Evolutionary conservation across 2,888 invertebrate species (phyloP).

Genomic region (Argyresthia albistria): DNA sequence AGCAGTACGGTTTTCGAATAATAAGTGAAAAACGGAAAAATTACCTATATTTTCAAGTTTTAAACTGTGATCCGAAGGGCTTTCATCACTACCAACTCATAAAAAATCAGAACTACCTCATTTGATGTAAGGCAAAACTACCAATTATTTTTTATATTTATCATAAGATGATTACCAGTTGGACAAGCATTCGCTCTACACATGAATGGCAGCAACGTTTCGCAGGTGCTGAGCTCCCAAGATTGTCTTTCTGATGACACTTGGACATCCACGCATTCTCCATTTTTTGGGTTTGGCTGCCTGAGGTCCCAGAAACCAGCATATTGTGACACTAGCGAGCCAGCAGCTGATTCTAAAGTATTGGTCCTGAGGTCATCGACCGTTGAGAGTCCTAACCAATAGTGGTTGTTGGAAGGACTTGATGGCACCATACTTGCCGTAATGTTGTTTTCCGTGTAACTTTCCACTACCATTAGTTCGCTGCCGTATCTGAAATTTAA

Average conservation of each 20-base stretch:
- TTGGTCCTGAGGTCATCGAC: constrained; percentile 94
- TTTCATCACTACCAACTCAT: too few relatives aligned
- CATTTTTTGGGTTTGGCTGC: constrained; percentile 89
- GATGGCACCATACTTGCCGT: constrained; percentile 84
- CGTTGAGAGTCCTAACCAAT: constrained; percentile 93
- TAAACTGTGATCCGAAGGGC: too few relatives aligned
- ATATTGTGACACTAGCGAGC: constrained; percentile 91
- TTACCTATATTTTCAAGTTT: too few relatives aligned
- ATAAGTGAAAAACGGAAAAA: too few relatives aligned
- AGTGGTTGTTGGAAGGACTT: constrained; percentile 80
- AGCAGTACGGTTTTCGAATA: too few relatives aligned
- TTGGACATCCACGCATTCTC: constrained; percentile 91
- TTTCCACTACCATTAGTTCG: constrained; percentile 92
- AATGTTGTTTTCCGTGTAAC: constrained; percentile 92
- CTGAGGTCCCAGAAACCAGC: constrained; percentile 94
- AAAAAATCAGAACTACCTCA: too few relatives aligned
- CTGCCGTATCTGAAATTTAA: constrained; percentile 86
- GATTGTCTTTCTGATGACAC: constrained; percentile 83
- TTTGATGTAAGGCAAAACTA: too few relatives aligned
- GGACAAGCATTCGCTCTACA: constrained; percentile 94
- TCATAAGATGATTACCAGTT: constrained; percentile 67
- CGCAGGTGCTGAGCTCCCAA: constrained; percentile 96
- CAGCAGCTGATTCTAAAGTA: constrained; percentile 94
- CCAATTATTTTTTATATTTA: neutral
- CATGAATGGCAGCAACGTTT: constrained; percentile 94